Evolutionary conservation across 2,888 invertebrate genomes (phyloP).

Genomic region (Andrena flavipes): DNA sequence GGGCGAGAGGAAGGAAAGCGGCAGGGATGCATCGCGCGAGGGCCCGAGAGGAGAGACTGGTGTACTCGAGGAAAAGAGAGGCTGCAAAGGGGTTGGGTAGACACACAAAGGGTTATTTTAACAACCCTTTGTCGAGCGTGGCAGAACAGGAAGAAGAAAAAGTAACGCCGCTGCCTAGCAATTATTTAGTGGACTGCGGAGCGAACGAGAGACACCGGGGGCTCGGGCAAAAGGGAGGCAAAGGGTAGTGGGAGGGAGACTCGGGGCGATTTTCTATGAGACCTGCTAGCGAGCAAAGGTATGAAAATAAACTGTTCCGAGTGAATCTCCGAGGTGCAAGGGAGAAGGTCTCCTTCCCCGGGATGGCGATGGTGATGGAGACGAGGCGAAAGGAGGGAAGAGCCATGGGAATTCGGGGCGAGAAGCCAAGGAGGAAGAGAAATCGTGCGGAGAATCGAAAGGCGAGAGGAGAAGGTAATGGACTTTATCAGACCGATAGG

Average conservation of each 20-base stretch:
- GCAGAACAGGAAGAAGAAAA: conserved; percentile 70
- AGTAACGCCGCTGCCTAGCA: conserved; percentile 75
- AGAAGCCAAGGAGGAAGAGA: conserved; percentile 44
- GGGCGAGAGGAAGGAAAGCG: conserved; percentile 32
- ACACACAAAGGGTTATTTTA: conserved; percentile 77
- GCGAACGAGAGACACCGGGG: conserved; percentile 32
- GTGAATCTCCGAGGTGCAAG: conserved; percentile 28
- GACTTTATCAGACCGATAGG: conserved; percentile 77
- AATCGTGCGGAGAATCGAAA: conserved; percentile 60
- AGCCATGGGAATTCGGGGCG: conserved; percentile 40
- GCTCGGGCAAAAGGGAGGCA: conserved; percentile 28
- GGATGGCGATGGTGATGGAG: conserved; percentile 44
- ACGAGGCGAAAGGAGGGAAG: conserved; percentile 16
- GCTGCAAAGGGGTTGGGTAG: conserved; percentile 51
- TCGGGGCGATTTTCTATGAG: conserved; percentile 40
- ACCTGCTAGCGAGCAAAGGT: conserved; percentile 52
- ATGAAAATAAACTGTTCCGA: conserved; percentile 66
- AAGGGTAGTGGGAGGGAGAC: conserved; percentile 27
- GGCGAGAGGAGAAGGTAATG: conserved; percentile 71
- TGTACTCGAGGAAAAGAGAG: conserved; percentile 48
- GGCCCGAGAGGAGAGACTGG: conserved; percentile 46
- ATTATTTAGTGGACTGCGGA: conserved; percentile 76
- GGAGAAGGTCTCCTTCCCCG: conserved; percentile 31
- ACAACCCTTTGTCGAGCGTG: conserved; percentile 77
- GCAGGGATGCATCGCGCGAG: conserved; percentile 41